Conservation (phyloP, 1,140 invertebrate genomes). For the Melanaphis sacchari region DNA sequence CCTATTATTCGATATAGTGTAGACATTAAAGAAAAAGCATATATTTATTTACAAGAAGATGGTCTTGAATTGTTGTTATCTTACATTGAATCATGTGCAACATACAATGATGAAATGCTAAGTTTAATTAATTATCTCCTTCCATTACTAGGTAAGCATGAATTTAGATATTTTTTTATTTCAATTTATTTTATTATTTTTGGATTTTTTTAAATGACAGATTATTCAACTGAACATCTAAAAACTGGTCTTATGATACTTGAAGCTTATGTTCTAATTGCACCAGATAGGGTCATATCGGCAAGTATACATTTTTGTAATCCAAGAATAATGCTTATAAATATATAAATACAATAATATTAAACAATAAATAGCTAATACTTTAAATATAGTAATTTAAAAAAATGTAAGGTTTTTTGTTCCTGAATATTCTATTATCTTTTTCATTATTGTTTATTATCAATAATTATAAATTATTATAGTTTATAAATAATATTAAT, state of each 20-base stretch:
- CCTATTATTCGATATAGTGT: conserved; percentile 82
- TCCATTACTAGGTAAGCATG: conserved; percentile 73
- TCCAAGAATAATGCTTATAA: background rate
- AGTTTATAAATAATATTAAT: background rate
- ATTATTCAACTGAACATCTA: conserved; percentile 77
- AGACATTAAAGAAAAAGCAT: conserved; percentile 78
- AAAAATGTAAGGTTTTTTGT: background rate
- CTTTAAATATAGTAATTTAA: background rate
- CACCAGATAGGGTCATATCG: conserved; percentile 79
- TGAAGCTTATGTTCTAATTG: conserved; percentile 83
- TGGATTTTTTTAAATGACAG: background rate
- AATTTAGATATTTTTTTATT: conserved; percentile 10
- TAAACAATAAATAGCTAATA: background rate
- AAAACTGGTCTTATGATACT: conserved; percentile 79
- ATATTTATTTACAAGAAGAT: conserved; percentile 92
- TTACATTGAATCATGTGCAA: conserved; percentile 78
- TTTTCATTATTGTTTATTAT: background rate
- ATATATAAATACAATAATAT: background rate
- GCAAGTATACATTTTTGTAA: conserved; percentile 60
- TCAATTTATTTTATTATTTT: background rate
- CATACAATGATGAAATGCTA: conserved; percentile 71
- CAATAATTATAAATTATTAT: background rate
- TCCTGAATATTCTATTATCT: background rate
- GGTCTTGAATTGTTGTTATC: conserved; percentile 88
- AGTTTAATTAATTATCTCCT: conserved; percentile 80